Evolutionary conservation across 2,888 invertebrate species (phyloP), one percentile per base, ranked within the genome.

Genomic region (Chaetoderma sp.): DNA sequence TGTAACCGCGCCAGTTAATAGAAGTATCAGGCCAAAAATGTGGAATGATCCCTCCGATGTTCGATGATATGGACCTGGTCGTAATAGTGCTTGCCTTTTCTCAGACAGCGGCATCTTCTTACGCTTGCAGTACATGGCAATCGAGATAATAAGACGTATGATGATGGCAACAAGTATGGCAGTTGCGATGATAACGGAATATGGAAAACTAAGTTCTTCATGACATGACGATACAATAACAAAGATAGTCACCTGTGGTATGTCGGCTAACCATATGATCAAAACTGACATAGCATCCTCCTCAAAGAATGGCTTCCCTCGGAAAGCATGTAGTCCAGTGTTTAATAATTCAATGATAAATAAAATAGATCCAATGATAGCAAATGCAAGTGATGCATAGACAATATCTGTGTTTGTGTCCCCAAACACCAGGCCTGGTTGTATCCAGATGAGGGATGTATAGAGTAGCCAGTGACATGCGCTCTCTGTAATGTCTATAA

Each of bases 11-110:
- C 75, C 72, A 13, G 61, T 68, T 6, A 77, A 69, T 44, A 77
- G 76, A 1, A 77, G 13, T 23, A 78, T 44, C 13, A 79, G 71
- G 5, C 80, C 81, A 18, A 77, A 13, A 72, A 81, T 75, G 16
- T 79, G 78, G 47, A 78, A 71, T 4, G 71, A 68, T 5, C 78
- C 67, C 30, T 68, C 64, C 8, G 63, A 28, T 23, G 69, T 70
- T 10, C 72, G 71, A n/a, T n/a, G n/a, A n/a, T n/a, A n/a, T n/a
- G n/a, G n/a, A n/a, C n/a, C n/a, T n/a, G n/a, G n/a, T n/a, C n/a
- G n/a, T n/a, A n/a, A n/a, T n/a, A n/a, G n/a, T n/a, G n/a, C n/a
- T 39, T 69, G 59, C 21, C 60, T 55, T 32, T 55, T 56, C 10
- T 44, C 42, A 10, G 52, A 28, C 16, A 52, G 32, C n/a, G n/a